Conservation (phyloP, 2,888 invertebrate genomes). For the Xanthorhoe spadicearia region DNA sequence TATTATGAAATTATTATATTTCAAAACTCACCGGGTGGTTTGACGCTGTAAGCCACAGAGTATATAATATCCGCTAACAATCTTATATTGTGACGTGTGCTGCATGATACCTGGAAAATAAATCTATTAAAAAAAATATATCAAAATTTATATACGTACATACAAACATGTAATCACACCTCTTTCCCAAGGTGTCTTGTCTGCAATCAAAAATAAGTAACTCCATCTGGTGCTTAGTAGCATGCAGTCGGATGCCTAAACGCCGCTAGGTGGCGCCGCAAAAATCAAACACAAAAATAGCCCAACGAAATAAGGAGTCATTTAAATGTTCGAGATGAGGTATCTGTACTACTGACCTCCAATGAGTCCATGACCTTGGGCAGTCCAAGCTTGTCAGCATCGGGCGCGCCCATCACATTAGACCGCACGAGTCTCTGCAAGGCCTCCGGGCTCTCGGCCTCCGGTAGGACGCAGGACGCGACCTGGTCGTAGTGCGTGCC, state of each 20-base stretch:
- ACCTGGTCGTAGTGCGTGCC: conserved; percentile 98
- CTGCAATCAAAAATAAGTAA: too few species aligned
- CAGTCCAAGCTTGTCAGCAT: conserved; percentile 97
- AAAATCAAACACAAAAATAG: too few species aligned
- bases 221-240: too few species aligned
- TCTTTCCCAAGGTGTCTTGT: too few species aligned
- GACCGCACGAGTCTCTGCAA: conserved; percentile 95
- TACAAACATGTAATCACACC: too few species aligned
- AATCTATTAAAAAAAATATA: background rate
- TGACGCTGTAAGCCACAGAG: conserved; percentile 95
- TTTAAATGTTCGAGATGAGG: too few species aligned
- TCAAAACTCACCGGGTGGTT: conserved; percentile 88
- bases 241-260: too few species aligned
- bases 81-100: conserved; percentile 94
- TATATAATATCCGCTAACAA: conserved; percentile 96
- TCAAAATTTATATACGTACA: too few species aligned
- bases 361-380: conserved; percentile 96
- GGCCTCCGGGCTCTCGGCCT: conserved; percentile 87
- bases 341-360: conserved; percentile 90
- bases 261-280: too few species aligned
- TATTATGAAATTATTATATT: background rate
- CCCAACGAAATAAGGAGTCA: too few species aligned
- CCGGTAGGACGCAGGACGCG: conserved; percentile 64
- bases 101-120: conserved; percentile 87
- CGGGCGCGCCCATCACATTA: conserved; percentile 95